Conservation (phyloP, 2,797 vertebrate species). For the Halcyon leucocephala region DNA sequence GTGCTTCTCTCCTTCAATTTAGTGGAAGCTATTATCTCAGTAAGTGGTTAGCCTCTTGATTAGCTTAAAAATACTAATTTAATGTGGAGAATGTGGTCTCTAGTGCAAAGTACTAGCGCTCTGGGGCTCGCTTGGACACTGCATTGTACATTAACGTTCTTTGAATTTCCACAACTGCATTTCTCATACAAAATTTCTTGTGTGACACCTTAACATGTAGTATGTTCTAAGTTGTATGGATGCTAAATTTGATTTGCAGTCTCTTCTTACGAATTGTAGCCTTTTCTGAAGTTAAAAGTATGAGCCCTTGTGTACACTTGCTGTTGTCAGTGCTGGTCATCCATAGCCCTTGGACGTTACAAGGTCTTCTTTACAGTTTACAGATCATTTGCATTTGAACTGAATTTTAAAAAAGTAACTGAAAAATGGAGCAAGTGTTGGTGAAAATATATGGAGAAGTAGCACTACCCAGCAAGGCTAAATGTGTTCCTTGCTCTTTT, state of each 20-base stretch:
- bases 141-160: background rate
- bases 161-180: background rate
- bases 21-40: background rate
- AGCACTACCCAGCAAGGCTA: background rate
- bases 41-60: background rate
- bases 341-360: background rate
- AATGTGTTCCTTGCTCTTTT: background rate
- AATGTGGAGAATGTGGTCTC: background rate
- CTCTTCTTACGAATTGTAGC: background rate
- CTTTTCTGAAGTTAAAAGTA: background rate
- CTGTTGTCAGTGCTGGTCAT: background rate
- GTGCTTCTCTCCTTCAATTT: background rate
- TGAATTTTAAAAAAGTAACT: background rate
- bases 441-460: background rate
- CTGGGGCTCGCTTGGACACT: background rate
- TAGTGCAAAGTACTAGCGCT: background rate
- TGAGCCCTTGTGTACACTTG: background rate
- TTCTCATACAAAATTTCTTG: background rate
- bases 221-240: background rate
- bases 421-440: background rate
- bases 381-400: background rate
- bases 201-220: background rate
- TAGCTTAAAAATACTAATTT: conserved; percentile 19
- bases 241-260: background rate
- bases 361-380: background rate